Base-by-base conservation (phyloP, 2,797 vertebrate genomes). In the Pseudopleuronectes americanus region DNA sequence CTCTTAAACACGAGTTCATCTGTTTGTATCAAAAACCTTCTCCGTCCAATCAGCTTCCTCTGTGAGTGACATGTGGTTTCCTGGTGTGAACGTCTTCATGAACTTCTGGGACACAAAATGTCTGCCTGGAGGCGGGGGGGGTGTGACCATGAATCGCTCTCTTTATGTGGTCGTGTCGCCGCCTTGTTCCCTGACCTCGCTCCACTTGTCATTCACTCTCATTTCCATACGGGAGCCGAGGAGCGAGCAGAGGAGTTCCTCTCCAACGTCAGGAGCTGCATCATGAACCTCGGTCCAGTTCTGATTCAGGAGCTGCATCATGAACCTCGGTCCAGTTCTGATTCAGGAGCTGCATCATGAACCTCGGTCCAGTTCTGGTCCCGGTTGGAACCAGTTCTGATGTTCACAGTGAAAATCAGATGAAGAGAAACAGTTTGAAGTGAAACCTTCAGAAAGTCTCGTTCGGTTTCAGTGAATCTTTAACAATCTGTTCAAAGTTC, bases 191-290 rank as follows among this genome's bases (percentile, higher is more conserved):
- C 72, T 84, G 84, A 86, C 85, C 83, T 74, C 47, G 54, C 76
- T 76, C 62, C 43, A 6, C 76, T 73, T 64, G 62, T 78, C 73
- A 48, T 75, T 81, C 65, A 41, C 72, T 77, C 76, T 47, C 68
- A 58, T 81, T 73, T 79, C 76, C 75, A 69, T 43, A 38, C 36
- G 36, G 33, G 14, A 53, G 22, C 47, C 12, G 45, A 51, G 26
- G 62, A 26, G 0, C 68, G 59, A 43, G 76, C 57, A 63, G 69
- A 68, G 1, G 36, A 67, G 74, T 84, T 89, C 76, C 73, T 74
- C 77, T 74, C 70, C 79, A 91, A 90, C 90, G 90, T 89, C 90
- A 90, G 74, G 19, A 71, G 64, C 75, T 84, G 90, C 31, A n/a
- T 14, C 14, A 8, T 4, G 49, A n/a, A 21, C 56, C 49, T 8